phyloP scores from a whole-genome alignment of 2,113 vertebrate genomes.

The Oenanthe oenanthe region DNA sequence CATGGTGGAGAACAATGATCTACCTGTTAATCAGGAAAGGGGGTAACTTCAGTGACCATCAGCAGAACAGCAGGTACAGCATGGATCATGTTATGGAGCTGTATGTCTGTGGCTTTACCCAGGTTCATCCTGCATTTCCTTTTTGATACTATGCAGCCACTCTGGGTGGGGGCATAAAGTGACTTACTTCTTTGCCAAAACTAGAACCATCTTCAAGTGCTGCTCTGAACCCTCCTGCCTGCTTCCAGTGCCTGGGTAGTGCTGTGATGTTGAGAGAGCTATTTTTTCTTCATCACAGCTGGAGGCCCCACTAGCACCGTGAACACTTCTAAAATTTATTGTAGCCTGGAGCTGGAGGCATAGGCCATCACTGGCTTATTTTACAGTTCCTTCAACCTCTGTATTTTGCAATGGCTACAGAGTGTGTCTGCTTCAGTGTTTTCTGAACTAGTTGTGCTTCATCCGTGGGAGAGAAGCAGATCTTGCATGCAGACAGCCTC shows the following conservation, averaged over 20 bases:
- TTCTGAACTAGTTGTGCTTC: background rate
- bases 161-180: background rate
- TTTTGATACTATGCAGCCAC: background rate
- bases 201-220: background rate
- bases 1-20: background rate
- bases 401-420: background rate
- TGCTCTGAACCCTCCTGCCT: background rate
- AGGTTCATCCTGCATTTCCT: background rate
- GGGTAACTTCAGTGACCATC: background rate
- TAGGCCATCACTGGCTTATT: background rate
- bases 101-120: background rate
- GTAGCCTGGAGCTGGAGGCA: background rate
- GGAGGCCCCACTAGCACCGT: background rate
- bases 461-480: background rate
- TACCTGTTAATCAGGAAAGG: background rate
- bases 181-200: background rate
- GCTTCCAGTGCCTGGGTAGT: background rate
- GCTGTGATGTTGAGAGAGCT: background rate
- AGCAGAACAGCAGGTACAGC: background rate
- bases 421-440: background rate
- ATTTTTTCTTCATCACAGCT: background rate
- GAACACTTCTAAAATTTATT: background rate
- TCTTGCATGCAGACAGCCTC: rapidly evolving
- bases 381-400: background rate
- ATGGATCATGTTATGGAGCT: background rate